These are phyloP conservation scores for Meta bourneti DNA, from an alignment of 2,888 invertebrate genomes.

Conservation along the genomic window DNA sequence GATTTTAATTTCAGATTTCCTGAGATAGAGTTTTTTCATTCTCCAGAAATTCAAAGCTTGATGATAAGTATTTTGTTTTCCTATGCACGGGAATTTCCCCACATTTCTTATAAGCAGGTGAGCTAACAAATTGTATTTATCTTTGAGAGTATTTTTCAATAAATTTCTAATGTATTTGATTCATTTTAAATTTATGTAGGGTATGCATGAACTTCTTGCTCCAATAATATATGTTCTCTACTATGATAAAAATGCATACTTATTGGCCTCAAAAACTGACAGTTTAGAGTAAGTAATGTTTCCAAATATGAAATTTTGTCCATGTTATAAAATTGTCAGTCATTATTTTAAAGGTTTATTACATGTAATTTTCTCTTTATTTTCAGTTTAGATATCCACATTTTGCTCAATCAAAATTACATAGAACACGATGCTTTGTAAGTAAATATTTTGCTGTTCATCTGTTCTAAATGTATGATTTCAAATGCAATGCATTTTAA, in stretches of 20 bases:
- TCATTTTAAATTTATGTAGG: constrained; percentile 81
- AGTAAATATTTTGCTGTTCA: constrained; percentile 80
- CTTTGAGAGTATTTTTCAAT: background rate
- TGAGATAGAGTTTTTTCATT: constrained; percentile 89
- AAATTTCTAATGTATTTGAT: background rate
- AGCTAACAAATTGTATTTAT: constrained; percentile 33
- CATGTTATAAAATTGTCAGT: constrained; percentile 1
- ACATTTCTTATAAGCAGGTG: constrained; percentile 88
- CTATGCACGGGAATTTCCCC: constrained; percentile 85
- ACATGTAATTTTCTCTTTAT: constrained; percentile 78
- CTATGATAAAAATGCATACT: constrained; percentile 86
- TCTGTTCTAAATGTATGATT: background rate
- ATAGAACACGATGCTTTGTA: constrained; percentile 91
- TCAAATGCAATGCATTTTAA: background rate
- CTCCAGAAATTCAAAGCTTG: constrained; percentile 85
- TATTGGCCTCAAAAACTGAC: constrained; percentile 78
- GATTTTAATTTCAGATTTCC: constrained; percentile 84
- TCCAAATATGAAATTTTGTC: constrained; percentile 11
- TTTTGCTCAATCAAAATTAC: constrained; percentile 86
- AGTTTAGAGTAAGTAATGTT: constrained; percentile 60
- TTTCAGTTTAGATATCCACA: constrained; percentile 85
- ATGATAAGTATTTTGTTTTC: constrained; percentile 86
- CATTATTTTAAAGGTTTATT: background rate
- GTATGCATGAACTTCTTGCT: constrained; percentile 93
- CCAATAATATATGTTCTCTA: constrained; percentile 89